phyloP scores from a whole-genome alignment of 2,888 invertebrate species.

The Eupeodes latifasciatus region DNA sequence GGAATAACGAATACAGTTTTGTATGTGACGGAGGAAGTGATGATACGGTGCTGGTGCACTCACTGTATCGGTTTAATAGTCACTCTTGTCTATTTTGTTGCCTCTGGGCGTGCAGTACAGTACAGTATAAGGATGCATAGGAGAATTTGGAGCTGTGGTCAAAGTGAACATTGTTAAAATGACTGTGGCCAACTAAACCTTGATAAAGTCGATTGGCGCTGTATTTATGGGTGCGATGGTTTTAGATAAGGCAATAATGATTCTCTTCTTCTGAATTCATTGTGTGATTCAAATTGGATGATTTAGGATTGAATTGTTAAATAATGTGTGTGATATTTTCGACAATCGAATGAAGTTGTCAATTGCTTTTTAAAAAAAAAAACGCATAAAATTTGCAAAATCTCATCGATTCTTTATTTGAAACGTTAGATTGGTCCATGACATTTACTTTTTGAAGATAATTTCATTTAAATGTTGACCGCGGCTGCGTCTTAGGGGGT shows the following conservation, averaged over 20 bases:
- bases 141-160: not conserved
- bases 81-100: conserved; percentile 3
- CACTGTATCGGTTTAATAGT: not conserved
- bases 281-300: conserved; percentile 45
- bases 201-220: conserved; percentile 20
- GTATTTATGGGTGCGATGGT: conserved; percentile 28
- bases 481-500: no score
- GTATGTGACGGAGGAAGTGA: not conserved
- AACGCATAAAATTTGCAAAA: no score
- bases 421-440: no score
- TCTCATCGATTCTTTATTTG: no score
- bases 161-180: conserved; percentile 11
- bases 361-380: no score
- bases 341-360: no score
- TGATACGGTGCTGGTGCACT: not conserved
- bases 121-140: not conserved
- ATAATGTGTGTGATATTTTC: no score
- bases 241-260: conserved; percentile 38
- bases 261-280: conserved; percentile 19
- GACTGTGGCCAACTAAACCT: conserved; percentile 55
- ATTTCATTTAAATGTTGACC: no score
- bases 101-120: conserved; percentile 7
- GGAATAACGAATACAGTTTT: conserved; percentile 3
- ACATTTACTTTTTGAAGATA: no score
- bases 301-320: conserved; percentile 1